These are phyloP conservation scores for Macrotis lagotis DNA, from an alignment of 2,113 vertebrate species.

Conservation along the genomic window DNA sequence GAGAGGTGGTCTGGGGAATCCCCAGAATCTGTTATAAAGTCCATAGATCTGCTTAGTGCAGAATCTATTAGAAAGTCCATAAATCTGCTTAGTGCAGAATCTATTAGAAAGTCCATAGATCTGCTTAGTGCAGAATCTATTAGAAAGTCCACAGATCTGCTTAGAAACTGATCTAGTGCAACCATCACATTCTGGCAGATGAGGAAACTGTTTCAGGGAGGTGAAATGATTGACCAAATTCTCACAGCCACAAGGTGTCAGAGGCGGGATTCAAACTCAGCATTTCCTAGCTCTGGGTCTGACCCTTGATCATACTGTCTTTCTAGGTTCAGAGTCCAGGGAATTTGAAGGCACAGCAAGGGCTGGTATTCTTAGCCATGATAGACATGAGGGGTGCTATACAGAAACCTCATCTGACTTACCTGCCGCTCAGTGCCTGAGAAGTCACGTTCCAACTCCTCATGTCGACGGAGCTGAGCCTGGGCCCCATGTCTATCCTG, in stretches of 20 bases:
- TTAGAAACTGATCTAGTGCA: background rate
- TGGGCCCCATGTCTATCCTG: constrained; percentile 87
- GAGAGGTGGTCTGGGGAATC: background rate
- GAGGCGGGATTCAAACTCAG: background rate
- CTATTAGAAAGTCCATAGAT: background rate
- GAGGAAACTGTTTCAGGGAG: background rate
- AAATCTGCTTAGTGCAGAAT: background rate
- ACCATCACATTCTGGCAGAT: background rate
- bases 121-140: too few species aligned
- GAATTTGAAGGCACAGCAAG: background rate
- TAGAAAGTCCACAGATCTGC: too few species aligned
- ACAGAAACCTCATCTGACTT: background rate
- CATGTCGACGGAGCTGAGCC: constrained; percentile 88
- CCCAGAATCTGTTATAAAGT: background rate
- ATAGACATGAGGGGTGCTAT: too few species aligned
- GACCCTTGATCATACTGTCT: background rate
- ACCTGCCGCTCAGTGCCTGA: constrained; percentile 87
- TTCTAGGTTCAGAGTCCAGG: background rate
- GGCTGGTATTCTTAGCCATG: background rate
- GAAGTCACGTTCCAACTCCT: constrained; percentile 87
- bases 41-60: background rate
- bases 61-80: background rate
- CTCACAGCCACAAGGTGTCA: too few species aligned
- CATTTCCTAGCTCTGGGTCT: background rate
- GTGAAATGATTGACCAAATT: background rate